Evolutionary conservation across 2,888 invertebrate genomes (phyloP).

Genomic region (Cheilosia grossa): DNA sequence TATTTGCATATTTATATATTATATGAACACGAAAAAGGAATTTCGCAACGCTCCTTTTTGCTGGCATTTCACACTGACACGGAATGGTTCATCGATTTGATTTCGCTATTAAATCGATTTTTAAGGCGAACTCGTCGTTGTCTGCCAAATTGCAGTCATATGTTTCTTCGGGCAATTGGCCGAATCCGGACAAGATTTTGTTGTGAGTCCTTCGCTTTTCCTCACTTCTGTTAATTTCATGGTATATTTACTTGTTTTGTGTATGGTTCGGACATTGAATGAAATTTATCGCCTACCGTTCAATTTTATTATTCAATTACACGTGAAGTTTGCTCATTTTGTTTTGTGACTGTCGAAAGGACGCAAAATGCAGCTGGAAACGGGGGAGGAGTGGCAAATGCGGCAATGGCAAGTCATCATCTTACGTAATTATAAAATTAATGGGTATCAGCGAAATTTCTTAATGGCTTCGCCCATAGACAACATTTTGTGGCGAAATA

Average conservation of each 20-base stretch:
- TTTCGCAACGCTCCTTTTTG: neutral
- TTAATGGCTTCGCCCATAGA: conserved; percentile 33
- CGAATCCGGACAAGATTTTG: neutral
- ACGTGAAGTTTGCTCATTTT: conserved; percentile 5
- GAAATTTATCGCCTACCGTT: conserved; percentile 49
- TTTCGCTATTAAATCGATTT: conserved; percentile 35
- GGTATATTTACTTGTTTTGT: conserved; percentile 50
- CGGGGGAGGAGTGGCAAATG: no score
- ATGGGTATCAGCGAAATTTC: conserved; percentile 46
- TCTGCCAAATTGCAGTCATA: conserved; percentile 14
- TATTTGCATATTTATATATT: conserved; percentile 43
- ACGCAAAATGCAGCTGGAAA: no score
- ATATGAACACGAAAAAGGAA: conserved; percentile 19
- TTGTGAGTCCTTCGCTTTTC: neutral
- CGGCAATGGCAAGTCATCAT: neutral
- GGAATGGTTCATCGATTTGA: neutral
- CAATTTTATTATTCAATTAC: conserved; percentile 49
- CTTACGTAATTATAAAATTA: conserved; percentile 52
- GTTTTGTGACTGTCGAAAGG: neutral
- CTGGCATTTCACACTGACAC: neutral
- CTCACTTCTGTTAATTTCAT: conserved; percentile 44
- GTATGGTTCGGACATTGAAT: conserved; percentile 29
- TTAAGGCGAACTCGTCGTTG: neutral
- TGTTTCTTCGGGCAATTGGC: conserved; percentile 5
- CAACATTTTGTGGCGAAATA: conserved; percentile 29